Evolutionary conservation across 1,140 invertebrate species (phyloP), one percentile per base, ranked within the genome.

Genomic region (Drosophila arawakana): DNA sequence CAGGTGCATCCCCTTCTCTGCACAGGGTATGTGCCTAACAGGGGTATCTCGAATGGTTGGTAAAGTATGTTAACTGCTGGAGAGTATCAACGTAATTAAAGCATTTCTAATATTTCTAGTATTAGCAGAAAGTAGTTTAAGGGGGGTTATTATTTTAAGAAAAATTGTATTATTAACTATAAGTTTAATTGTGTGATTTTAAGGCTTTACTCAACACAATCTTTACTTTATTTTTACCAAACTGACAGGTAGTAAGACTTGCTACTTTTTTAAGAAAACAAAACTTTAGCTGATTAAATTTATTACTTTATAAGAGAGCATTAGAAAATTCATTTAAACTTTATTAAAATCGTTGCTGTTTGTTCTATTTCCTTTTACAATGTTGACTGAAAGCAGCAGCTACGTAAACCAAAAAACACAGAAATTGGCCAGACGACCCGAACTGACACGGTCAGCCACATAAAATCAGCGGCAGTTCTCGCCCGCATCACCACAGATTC

Each of bases 381-480:
- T 63, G 66, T 73, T 66, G 54, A 57, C 39, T 49, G 25, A 47
- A 63, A 47, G 43, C 37, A 30, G 34, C 50, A 58, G 37, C 73
- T 73, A 88, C 88, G 80, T 82, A 86, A 86, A 80, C 80, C 76
- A 39, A 55, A 81, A 81, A 85, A 82, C 76, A 79, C 76, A 74
- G 82, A 69, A 76, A 88, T 82, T 86, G 83, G 66, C 69, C 76
- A 88, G 88, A 77, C 73, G 76, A 78, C 44, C 61, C 67, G 68
- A 63, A 57, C 79, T 72, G 76, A 73, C 77, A 81, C 79, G 79
- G 80, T 63, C 83, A 79, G 81, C 78, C 79, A 71, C 72, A 86
- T 85, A 86, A 85, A 86, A 86, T 86, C 81, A 81, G 81, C 81
- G 81, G 63, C 72, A 30, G 41, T 67, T 30, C 37, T 35, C 9